These are phyloP conservation scores for Gastrophysa polygoni DNA, from an alignment of 2,888 invertebrate genomes.

Conservation along the genomic window DNA sequence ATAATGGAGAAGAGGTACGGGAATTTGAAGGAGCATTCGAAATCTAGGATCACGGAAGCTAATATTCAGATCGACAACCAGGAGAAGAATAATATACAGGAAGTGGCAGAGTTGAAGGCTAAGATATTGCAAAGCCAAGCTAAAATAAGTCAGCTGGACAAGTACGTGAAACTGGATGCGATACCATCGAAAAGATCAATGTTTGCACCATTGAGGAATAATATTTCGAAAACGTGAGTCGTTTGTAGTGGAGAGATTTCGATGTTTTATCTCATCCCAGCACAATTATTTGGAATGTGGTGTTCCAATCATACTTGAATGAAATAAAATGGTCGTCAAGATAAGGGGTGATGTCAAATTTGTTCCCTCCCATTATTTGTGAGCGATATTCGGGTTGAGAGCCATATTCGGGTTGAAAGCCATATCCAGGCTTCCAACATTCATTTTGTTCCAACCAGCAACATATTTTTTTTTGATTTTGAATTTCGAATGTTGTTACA, in stretches of 20 bases:
- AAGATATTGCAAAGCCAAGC: slow-evolving; percentile 46
- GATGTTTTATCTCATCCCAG: too few relatives aligned
- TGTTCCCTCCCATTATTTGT: too few relatives aligned
- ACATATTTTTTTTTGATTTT: too few relatives aligned
- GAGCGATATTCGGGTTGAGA: too few relatives aligned
- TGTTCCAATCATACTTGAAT: too few relatives aligned
- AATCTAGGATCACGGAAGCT: slow-evolving; percentile 44
- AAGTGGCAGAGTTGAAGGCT: slow-evolving; percentile 46
- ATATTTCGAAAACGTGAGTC: slow-evolving; percentile 29
- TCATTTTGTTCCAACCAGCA: too few relatives aligned
- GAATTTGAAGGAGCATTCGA: slow-evolving; percentile 43
- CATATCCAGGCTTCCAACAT: too few relatives aligned
- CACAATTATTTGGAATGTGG: too few relatives aligned
- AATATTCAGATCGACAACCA: slow-evolving; percentile 42
- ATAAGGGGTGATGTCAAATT: too few relatives aligned
- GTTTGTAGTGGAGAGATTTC: neutral
- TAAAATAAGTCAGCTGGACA: slow-evolving; percentile 47
- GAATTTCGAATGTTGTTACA: too few relatives aligned
- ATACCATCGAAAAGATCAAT: slow-evolving; percentile 34
- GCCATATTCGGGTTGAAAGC: too few relatives aligned
- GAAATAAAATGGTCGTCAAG: too few relatives aligned
- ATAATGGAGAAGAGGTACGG: slow-evolving; percentile 43
- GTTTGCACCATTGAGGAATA: slow-evolving; percentile 46
- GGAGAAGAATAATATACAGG: slow-evolving; percentile 44
- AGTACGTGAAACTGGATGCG: slow-evolving; percentile 37